Conservation (phyloP, 92 coral and sea anemone genomes). For the Diadumene lineata region DNA sequence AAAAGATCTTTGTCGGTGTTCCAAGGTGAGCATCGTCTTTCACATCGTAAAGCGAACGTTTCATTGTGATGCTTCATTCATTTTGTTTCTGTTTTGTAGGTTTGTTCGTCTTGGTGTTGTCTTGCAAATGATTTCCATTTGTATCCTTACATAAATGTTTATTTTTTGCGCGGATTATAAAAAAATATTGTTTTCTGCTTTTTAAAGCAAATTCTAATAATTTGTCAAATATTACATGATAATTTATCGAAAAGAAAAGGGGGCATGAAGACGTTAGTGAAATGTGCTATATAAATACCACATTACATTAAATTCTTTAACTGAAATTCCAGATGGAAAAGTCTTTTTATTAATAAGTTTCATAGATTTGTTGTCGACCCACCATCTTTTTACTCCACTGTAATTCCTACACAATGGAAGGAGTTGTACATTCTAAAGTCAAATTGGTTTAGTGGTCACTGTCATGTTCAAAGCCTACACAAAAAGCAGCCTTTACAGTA, state of each 20-base stretch:
- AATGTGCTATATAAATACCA: too few relatives aligned
- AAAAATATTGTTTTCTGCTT: not conserved
- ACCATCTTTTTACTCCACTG: constrained; percentile 52
- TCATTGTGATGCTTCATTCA: not conserved
- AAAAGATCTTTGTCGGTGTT: constrained; percentile 81
- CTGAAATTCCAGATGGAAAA: constrained; percentile 60
- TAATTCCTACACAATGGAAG: constrained; percentile 85
- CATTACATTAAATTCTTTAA: too few relatives aligned
- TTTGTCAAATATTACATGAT: not conserved
- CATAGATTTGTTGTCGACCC: constrained; percentile 69
- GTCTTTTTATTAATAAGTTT: constrained; percentile 58
- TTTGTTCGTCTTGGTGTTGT: constrained; percentile 86
- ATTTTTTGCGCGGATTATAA: not conserved
- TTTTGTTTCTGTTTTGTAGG: constrained; percentile 41
- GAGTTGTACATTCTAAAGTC: constrained; percentile 72
- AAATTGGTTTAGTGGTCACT: constrained; percentile 92
- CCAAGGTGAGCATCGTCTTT: constrained; percentile 49
- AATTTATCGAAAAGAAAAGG: too few relatives aligned
- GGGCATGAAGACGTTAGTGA: too few relatives aligned
- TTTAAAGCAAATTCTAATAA: too few relatives aligned
- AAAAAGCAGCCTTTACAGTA: constrained; percentile 39
- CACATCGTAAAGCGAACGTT: not conserved
- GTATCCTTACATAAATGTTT: constrained; percentile 62
- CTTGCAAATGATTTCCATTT: constrained; percentile 83
- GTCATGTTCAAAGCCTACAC: constrained; percentile 81